These are phyloP conservation scores for Hydrolagus colliei DNA, from an alignment of 2,797 vertebrate species.

Conservation along the genomic window DNA sequence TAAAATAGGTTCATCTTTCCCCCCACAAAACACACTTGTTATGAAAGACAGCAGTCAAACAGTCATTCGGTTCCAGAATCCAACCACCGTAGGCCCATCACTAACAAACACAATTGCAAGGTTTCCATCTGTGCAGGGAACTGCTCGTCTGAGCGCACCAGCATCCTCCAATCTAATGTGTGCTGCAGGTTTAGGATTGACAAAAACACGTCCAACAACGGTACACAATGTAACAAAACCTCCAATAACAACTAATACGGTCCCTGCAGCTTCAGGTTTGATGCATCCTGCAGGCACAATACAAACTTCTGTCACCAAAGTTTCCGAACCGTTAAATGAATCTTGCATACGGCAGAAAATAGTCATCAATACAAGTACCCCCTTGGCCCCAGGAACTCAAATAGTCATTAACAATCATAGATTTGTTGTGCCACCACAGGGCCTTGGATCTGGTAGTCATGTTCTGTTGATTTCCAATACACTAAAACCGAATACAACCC, in stretches of 20 bases:
- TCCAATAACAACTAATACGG: conserved; percentile 38
- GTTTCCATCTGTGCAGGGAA: conserved; percentile 44
- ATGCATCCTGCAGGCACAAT: conserved; percentile 42
- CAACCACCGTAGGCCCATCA: conserved; percentile 47
- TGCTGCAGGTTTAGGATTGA: conserved; percentile 25
- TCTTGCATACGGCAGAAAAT: conserved; percentile 75
- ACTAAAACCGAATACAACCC: conserved; percentile 50
- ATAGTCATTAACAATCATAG: conserved; percentile 82
- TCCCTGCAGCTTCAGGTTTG: conserved; percentile 38
- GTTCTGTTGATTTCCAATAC: conserved; percentile 76
- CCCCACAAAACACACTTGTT: conserved; percentile 41
- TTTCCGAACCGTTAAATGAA: conserved; percentile 49
- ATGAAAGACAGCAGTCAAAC: conserved; percentile 50
- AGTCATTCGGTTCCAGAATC: conserved; percentile 48
- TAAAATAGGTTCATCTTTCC: conserved; percentile 42
- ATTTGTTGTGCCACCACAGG: conserved; percentile 87
- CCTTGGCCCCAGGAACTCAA: conserved; percentile 85
- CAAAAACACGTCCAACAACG: conserved; percentile 20
- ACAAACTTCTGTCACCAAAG: conserved; percentile 42
- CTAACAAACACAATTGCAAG: conserved; percentile 48
- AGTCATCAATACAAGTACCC: conserved; percentile 80
- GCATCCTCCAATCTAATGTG: conserved; percentile 36
- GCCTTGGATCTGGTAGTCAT: conserved; percentile 84
- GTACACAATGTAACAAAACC: conserved; percentile 48
- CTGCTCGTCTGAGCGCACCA: conserved; percentile 42